Conservation (phyloP, 2,113 vertebrate species). For the Garra rufa region DNA sequence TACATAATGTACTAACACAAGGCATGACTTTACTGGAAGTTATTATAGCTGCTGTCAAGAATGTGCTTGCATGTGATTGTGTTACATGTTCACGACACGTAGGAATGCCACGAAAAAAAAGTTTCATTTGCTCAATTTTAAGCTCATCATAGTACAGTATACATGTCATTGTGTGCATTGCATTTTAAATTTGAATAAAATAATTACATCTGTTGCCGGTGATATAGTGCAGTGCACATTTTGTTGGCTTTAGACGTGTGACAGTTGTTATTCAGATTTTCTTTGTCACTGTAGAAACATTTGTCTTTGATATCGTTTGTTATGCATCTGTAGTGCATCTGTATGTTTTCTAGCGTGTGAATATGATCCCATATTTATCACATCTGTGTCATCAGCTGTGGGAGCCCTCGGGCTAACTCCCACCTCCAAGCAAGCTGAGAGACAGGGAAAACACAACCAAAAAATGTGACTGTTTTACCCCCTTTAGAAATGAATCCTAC, state of each 20-base stretch:
- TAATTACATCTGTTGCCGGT: neutral
- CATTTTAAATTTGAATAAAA: neutral
- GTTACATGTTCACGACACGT: neutral
- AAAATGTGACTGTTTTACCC: slow-evolving; percentile 64
- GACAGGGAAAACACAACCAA: slow-evolving; percentile 31
- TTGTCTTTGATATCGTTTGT: slow-evolving; percentile 1
- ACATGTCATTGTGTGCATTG: neutral
- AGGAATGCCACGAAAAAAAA: neutral
- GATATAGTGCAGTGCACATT: neutral
- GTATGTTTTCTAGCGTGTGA: slow-evolving; percentile 33
- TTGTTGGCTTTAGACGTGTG: neutral
- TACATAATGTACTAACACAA: slow-evolving; percentile 46
- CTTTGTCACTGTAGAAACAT: neutral
- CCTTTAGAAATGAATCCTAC: slow-evolving; percentile 76
- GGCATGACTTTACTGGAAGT: slow-evolving; percentile 4
- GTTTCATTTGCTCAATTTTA: too few relatives aligned
- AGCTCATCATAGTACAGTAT: neutral
- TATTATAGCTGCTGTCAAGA: neutral
- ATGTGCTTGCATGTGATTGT: neutral
- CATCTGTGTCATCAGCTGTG: slow-evolving; percentile 36
- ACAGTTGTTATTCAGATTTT: neutral
- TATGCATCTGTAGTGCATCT: slow-evolving; percentile 4
- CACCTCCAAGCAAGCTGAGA: slow-evolving; percentile 32
- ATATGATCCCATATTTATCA: slow-evolving; percentile 19
- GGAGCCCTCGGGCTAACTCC: slow-evolving; percentile 1